Evolutionary conservation across 2,113 vertebrate species (phyloP).

Genomic region (Sturnira hondurensis): DNA sequence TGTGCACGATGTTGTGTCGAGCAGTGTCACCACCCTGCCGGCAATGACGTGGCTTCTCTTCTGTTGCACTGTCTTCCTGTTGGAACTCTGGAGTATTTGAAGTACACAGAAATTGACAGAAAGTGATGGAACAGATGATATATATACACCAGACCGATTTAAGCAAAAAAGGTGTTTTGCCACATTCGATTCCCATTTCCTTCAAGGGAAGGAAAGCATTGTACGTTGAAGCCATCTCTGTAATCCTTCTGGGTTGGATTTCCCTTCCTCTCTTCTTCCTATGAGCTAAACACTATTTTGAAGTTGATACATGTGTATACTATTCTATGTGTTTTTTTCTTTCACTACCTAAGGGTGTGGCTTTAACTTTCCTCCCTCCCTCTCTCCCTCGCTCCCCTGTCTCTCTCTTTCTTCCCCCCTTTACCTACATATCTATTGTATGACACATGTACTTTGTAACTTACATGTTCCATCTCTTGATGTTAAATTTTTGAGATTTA

Average conservation of each 20-base stretch:
- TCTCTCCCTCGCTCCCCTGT: neutral
- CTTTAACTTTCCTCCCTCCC: neutral
- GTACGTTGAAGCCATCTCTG: neutral
- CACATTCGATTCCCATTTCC: neutral
- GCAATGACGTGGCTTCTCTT: neutral
- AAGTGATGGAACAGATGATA: neutral
- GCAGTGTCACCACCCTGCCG: neutral
- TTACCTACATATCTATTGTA: neutral
- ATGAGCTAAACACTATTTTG: neutral
- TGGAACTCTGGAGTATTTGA: neutral
- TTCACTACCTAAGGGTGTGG: neutral
- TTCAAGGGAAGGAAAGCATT: neutral
- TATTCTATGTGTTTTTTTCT: neutral
- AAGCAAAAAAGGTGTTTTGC: neutral
- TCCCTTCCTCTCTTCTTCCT: neutral
- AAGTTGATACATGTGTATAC: neutral
- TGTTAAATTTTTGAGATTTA: neutral
- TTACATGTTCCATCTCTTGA: neutral
- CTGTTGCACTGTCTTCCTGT: neutral
- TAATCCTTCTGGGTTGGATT: neutral
- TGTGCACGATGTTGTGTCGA: neutral
- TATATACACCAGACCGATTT: neutral
- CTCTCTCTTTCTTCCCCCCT: neutral
- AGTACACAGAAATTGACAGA: neutral
- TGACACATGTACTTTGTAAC: neutral